These are phyloP conservation scores for Latrodectus geometricus DNA, from an alignment of 1,140 invertebrate species.

Conservation along the genomic window DNA sequence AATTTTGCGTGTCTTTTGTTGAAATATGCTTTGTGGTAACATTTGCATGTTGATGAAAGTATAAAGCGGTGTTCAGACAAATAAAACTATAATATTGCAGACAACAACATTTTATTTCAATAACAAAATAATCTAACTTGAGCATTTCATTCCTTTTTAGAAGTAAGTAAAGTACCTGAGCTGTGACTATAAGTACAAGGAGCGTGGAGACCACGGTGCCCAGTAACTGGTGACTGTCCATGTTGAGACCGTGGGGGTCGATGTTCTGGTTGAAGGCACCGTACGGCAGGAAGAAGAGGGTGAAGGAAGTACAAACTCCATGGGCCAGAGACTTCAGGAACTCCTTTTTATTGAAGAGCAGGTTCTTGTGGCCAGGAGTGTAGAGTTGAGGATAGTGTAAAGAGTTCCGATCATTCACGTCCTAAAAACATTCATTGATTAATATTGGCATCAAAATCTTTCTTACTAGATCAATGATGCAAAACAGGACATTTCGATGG, in stretches of 20 bases:
- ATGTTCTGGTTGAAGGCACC: conserved; percentile 92
- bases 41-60: too few species aligned
- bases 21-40: too few species aligned
- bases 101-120: too few species aligned
- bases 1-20: too few species aligned
- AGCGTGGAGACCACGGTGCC: conserved; percentile 95
- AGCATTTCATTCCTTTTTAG: too few species aligned
- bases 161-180: too few species aligned
- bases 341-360: conserved; percentile 95
- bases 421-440: conserved; percentile 66
- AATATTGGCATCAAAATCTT: too few species aligned
- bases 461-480: too few species aligned
- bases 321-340: conserved; percentile 94
- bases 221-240: conserved; percentile 93
- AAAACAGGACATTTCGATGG: too few species aligned
- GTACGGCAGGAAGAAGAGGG: conserved; percentile 97
- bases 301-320: conserved; percentile 94
- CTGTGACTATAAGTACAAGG: conserved; percentile 94
- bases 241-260: conserved; percentile 82
- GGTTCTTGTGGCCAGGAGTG: conserved; percentile 89
- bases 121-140: too few species aligned
- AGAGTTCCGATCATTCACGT: conserved; percentile 88
- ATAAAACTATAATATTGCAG: too few species aligned
- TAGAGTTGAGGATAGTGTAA: conserved; percentile 94
- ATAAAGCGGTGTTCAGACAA: too few species aligned